A percentile compares a stretch with the other conserved stretches of the same genome.
These are phyloP conservation scores for Thomomys bottae DNA, from an alignment of 2,113 vertebrate genomes.

Conservation along the genomic window DNA sequence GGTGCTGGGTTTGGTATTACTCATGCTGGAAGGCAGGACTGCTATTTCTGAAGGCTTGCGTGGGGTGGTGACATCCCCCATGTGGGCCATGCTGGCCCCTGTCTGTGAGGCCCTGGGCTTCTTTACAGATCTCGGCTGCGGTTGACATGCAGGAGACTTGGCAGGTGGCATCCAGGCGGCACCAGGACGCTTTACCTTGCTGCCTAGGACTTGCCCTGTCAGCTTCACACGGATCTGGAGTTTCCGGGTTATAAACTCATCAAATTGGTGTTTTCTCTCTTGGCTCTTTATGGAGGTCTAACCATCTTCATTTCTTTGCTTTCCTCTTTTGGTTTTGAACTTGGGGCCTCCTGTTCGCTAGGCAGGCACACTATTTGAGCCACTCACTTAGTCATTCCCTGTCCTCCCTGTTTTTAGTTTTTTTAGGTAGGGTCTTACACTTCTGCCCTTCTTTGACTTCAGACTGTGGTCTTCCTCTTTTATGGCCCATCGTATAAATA, in stretches of 20 bases:
- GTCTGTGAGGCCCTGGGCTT: background rate
- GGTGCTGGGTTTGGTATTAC: too few relatives aligned
- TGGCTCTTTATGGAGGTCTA: conserved; percentile 3
- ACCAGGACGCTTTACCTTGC: too few relatives aligned
- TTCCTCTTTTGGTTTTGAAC: too few relatives aligned
- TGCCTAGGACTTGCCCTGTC: background rate
- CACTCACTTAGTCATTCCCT: too few relatives aligned
- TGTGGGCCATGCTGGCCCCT: background rate
- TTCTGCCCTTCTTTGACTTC: too few relatives aligned
- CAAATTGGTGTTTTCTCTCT: background rate
- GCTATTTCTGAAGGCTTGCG: background rate
- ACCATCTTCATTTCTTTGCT: background rate
- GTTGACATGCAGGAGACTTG: background rate
- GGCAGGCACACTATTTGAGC: too few relatives aligned
- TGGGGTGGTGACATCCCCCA: background rate
- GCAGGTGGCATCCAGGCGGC: rapidly evolving
- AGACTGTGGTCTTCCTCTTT: too few relatives aligned
- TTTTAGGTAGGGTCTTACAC: too few relatives aligned
- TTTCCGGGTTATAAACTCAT: background rate
- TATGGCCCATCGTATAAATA: too few relatives aligned
- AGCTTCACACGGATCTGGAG: background rate
- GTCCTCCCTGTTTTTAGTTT: too few relatives aligned
- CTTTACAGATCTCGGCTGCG: background rate
- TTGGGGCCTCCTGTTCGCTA: too few relatives aligned
- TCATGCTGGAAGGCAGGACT: too few relatives aligned